Evolutionary conservation across 2,113 vertebrate genomes (phyloP), one percentile per base, ranked within the genome.

Genomic region (Chunga burmeisteri): DNA sequence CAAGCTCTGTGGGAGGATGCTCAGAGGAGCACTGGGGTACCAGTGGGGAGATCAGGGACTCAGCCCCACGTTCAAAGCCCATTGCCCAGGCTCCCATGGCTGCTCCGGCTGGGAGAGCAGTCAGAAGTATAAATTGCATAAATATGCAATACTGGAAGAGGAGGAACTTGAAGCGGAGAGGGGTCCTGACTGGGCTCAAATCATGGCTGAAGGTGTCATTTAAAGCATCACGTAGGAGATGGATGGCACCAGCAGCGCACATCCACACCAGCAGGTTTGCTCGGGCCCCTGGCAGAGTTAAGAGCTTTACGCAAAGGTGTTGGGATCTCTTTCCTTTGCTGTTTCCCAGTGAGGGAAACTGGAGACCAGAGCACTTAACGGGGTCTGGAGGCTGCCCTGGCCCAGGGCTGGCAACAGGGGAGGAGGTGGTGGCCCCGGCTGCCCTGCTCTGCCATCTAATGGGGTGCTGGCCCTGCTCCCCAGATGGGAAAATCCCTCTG

Each of bases 11-110:
- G 1, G 52, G 66, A 40, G 36, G 72, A 56, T 36, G 32, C 59
- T 52, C 4, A 0, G 46, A 9, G 2, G 16, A n/a, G 55, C 3
- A 0, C 10, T 1, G 4, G 52, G 16, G 30, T 36, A 10, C 29
- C n/a, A 7, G 52, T 13, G 1, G 25, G 36, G 44, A 36, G 23
- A 38, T 14, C 21, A 15, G 12, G n/a, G 46, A 5, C 21, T 26
- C 40, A 10, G 38, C 44, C 53, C 40, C 46, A 5, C 3, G 0
- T 15, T 29, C 59, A 27, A 30, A 71, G 14, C 58, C 79, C 63
- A 0, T 8, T 23, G 16, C 21, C 26, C 2, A 1, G 22, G 13
- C 16, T 67, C 44, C 63, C 14, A 1, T 2, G 2, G 70, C 50
- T 53, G 42, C 16, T 56, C 14, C 0, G 1, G 21, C 22, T 13